Percentiles rank a stretch among this genome's conserved stretches.
These are phyloP conservation scores for Sinocyclocheilus anophthalmus DNA, from an alignment of 2,113 vertebrate genomes.

Conservation along the genomic window DNA sequence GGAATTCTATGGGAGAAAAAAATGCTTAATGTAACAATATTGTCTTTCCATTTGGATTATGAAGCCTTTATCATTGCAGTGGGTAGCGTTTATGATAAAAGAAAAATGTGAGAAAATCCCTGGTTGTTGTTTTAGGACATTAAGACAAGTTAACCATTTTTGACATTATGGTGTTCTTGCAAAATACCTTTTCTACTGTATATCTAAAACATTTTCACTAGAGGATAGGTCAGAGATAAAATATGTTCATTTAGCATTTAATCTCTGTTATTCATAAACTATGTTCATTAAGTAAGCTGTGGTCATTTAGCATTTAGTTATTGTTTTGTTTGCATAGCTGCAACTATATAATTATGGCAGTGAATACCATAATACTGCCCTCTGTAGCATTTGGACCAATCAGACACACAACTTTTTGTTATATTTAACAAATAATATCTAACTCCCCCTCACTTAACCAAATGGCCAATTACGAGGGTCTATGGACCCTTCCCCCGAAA, in stretches of 20 bases:
- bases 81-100: neutral
- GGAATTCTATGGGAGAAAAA: neutral
- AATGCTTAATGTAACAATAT: too few species aligned
- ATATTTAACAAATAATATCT: too few species aligned
- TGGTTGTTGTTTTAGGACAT: neutral
- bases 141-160: neutral
- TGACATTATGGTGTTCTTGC: neutral
- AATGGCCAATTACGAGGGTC: too few species aligned
- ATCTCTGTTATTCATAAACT: neutral
- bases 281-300: neutral
- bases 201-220: neutral
- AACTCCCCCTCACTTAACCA: too few species aligned
- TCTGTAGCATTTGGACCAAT: neutral
- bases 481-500: too few species aligned
- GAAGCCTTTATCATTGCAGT: neutral
- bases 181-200: neutral
- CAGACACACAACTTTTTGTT: too few species aligned
- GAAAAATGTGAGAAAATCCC: neutral
- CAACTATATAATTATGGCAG: neutral
- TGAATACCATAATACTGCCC: conserved; percentile 1
- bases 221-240: neutral
- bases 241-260: neutral
- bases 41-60: neutral
- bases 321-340: neutral
- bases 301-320: neutral